Evolutionary conservation across 2,797 vertebrate species (phyloP).

Genomic region (Cuniculus paca): DNA sequence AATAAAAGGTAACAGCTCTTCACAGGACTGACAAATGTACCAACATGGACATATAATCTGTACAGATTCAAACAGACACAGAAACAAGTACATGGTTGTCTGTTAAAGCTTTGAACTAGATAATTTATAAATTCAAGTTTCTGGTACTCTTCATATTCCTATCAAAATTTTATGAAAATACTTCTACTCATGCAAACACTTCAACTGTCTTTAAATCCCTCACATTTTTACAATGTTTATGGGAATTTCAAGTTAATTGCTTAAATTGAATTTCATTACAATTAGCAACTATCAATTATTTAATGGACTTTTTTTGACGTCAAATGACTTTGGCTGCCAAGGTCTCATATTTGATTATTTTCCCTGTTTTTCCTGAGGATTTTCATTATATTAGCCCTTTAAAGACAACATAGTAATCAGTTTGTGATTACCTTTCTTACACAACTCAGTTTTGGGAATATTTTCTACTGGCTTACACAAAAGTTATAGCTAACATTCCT

Average conservation of each 20-base stretch:
- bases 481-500: background rate
- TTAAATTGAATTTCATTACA: background rate
- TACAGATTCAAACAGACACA: no score
- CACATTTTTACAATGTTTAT: background rate
- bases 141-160: background rate
- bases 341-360: background rate
- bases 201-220: background rate
- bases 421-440: background rate
- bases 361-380: background rate
- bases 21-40: no score
- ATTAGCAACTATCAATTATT: background rate
- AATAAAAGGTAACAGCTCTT: no score
- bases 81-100: no score
- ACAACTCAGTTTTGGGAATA: background rate
- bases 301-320: background rate
- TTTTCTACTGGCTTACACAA: background rate
- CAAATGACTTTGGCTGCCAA: background rate
- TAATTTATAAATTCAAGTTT: background rate
- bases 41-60: no score
- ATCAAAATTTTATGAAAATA: background rate
- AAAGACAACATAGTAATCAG: background rate
- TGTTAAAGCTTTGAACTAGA: background rate
- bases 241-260: background rate
- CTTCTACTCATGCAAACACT: background rate
- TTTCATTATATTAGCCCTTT: background rate